Percentiles rank a stretch among this genome's conserved stretches.
These are phyloP conservation scores for Pocillopora damicornis DNA, from an alignment of 64 coral and sea anemone species.

Conservation along the genomic window DNA sequence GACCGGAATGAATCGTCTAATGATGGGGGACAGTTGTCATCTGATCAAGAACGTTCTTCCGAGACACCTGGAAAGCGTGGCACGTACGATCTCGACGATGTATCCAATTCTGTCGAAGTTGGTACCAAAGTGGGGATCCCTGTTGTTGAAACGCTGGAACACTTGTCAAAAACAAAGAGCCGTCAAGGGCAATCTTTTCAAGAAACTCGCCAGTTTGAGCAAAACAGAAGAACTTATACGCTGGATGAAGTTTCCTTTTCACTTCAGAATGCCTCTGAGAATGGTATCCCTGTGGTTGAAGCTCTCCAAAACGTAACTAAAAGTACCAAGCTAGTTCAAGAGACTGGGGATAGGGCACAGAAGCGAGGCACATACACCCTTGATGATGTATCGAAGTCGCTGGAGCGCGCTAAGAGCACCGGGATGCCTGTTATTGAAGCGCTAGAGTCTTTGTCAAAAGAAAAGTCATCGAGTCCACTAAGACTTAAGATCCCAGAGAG, in stretches of 20 bases:
- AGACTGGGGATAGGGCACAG: background rate
- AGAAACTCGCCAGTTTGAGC: background rate
- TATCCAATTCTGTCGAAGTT: conserved; percentile 59
- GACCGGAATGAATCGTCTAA: background rate
- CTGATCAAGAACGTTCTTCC: background rate
- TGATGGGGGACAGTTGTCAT: background rate
- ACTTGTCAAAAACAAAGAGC: conserved; percentile 38
- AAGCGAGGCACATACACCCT: conserved; percentile 71
- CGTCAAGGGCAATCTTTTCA: background rate
- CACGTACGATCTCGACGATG: conserved; percentile 71
- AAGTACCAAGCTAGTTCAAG: conserved; percentile 14
- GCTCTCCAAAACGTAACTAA: conserved; percentile 48
- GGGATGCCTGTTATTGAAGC: conserved; percentile 79
- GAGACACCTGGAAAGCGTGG: conserved; percentile 26
- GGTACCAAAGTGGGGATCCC: conserved; percentile 33
- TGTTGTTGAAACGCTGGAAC: conserved; percentile 62
- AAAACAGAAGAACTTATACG: conserved; percentile 64
- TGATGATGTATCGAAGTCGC: conserved; percentile 71
- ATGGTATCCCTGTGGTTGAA: conserved; percentile 63
- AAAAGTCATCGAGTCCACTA: background rate
- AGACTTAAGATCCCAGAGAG: conserved; percentile 1
- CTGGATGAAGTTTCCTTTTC: conserved; percentile 69
- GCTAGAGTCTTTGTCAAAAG: conserved; percentile 33
- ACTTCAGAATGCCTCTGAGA: conserved; percentile 19
- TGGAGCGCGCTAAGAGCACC: conserved; percentile 68